phyloP scores from a whole-genome alignment of 2,113 vertebrate species.

The Crotalus horridus region DNA sequence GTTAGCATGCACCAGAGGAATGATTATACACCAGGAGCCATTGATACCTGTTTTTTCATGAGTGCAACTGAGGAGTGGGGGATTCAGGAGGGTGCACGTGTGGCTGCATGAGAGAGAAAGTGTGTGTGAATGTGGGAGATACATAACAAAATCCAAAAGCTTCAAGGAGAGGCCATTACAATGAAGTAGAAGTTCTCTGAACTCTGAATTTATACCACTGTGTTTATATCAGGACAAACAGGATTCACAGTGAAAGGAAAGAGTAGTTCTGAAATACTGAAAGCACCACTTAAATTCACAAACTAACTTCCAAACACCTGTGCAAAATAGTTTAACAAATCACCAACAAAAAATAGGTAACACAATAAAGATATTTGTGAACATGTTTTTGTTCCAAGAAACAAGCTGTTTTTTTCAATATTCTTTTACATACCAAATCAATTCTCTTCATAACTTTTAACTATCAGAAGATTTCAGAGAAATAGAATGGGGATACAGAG shows the following conservation, averaged over 20 bases:
- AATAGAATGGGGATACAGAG: too few relatives aligned
- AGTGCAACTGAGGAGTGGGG: background rate
- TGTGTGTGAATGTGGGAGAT: background rate
- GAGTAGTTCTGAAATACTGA: background rate
- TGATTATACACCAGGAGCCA: background rate
- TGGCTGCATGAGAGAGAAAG: background rate
- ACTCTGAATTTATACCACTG: background rate
- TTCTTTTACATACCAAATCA: background rate
- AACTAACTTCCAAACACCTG: slow-evolving; percentile 43
- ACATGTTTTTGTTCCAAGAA: background rate
- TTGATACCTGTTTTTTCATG: background rate
- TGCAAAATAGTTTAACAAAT: slow-evolving; percentile 35
- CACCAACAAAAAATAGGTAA: background rate
- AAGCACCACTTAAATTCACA: background rate
- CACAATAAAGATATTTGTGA: background rate
- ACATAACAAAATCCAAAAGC: background rate
- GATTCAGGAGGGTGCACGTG: background rate
- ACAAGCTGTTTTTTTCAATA: background rate
- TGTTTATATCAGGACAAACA: background rate
- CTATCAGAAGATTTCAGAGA: background rate
- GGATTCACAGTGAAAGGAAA: background rate
- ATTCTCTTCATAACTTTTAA: background rate
- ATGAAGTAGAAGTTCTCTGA: background rate
- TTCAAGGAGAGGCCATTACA: background rate
- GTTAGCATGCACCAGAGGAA: background rate